Evolutionary conservation across 2,888 invertebrate genomes (phyloP), one percentile per base, ranked within the genome.

Genomic region (Merodon equestris): DNA sequence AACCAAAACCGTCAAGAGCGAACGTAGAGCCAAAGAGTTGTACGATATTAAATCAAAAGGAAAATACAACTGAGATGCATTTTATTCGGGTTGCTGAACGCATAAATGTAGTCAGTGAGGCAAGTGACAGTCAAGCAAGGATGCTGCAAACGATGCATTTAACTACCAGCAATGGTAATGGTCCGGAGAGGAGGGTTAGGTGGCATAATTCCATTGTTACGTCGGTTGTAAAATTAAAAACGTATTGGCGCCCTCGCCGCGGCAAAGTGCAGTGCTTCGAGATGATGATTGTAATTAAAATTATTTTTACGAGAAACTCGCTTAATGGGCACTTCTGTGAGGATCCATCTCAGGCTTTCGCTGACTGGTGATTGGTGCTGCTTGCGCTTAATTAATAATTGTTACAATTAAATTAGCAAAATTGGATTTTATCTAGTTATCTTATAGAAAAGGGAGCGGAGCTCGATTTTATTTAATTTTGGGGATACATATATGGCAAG

Each of bases 141-240:
- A 27, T 27, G 27, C 27, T 4, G 27, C 27, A 4, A 27, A 27
- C 27, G 27, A 4, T 27, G 3, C 27, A 27, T 27, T 48, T 48
- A 48, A 48, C 19, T 48, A 48, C 48, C 48, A 19, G 48, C 3
- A 13, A 27, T 27, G 19, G 5, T 27, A 13, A 19, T 48, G 27
- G 18, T 9, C 7, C 7, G 27, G 27, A 27, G 27, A 4, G 27
- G 7, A 7, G 27, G 3, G 27, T 27, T 27, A 7, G 27, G 27
- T 27, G 27, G 12, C 7, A 48, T 48, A 48, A 27, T 19, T 48
- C 9, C n/a, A 48, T 19, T 48, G 9, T n/a, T 1, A 19, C 1
- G 13, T 1, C 48, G 27, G 27, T 19, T 7, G 19, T 47, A n/a
- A 47, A 18, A n/a, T 47, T 19, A 15, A 17, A 47, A 9, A 18